Evolutionary conservation across 1,140 invertebrate species (phyloP).

Genomic region (Drosophila triauraria): DNA sequence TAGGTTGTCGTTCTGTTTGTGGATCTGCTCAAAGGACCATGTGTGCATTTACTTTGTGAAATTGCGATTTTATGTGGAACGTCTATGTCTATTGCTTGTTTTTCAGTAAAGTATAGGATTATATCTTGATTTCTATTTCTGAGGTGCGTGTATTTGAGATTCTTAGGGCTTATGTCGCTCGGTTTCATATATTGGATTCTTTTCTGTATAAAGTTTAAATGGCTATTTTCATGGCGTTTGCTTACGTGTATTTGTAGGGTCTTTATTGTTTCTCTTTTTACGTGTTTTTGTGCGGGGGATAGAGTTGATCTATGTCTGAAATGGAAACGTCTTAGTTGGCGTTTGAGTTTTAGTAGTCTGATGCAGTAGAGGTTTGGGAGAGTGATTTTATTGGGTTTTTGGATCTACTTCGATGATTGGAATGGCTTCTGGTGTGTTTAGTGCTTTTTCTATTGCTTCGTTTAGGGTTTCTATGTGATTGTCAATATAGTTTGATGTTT

Average conservation of each 20-base stretch:
- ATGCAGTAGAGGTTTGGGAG: neutral
- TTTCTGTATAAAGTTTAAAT: too few relatives aligned
- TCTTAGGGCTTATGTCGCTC: too few relatives aligned
- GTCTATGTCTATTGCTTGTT: neutral
- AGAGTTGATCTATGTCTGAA: neutral
- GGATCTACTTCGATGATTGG: neutral
- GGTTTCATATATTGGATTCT: too few relatives aligned
- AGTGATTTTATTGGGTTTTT: neutral
- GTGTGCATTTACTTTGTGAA: conserved; percentile 19
- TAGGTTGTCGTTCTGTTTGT: conserved; percentile 3
- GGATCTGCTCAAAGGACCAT: conserved; percentile 4
- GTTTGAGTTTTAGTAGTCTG: neutral
- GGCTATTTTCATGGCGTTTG: neutral
- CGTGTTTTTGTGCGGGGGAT: neutral
- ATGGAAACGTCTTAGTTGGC: neutral
- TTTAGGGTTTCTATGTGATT: neutral
- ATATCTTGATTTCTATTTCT: too few relatives aligned
- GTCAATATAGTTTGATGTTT: conserved; percentile 1
- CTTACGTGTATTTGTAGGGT: neutral
- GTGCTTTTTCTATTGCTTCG: neutral
- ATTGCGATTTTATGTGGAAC: neutral
- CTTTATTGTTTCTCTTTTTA: neutral
- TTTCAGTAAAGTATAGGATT: neutral
- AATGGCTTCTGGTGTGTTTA: conserved; percentile 3
- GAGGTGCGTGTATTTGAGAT: too few relatives aligned